Evolutionary conservation across 1,140 invertebrate genomes (phyloP), one percentile per base, ranked within the genome.

Genomic region (Drosophila simulans): DNA sequence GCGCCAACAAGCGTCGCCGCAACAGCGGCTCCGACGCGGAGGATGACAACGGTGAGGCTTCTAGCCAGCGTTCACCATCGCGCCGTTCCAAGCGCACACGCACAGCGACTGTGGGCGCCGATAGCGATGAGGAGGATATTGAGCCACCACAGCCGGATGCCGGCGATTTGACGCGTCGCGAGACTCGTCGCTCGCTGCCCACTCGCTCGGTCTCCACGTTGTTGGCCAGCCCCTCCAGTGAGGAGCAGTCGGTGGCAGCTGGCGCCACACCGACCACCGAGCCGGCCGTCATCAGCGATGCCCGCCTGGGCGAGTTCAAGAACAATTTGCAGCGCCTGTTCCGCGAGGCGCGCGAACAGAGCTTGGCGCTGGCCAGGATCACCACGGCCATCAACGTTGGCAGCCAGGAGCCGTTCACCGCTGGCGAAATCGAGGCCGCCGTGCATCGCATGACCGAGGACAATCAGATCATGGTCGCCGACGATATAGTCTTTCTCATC

Each of bases 401-500:
- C 66, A 93, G 94, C 69, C 81, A 91, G 1, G 92, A 93, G 56
- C 91, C 94, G 4, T 98, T 97, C 91, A 93, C 93, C 3, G 80
- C 93, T 12, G 94, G 93, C 13, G 98, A 99, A 94, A 94, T 98
- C 5, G 92, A 94, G 42, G 94, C 95, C 0, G 97, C 97, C 1
- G 93, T 99, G 11, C 93, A 95, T 12, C 94, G 93, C 59, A 98
- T 99, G 97, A 96, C 95, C 17, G 95, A 97, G 42, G 97, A 96
- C 49, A 98, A 98, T 93, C 96, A 98, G 92, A 94, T 99, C 22
- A 98, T 99, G 97, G 93, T 97, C 59, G 95, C 97, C 0, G 97
- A 98, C 91, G 95, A 96, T 71, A 95, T 97, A 71, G 94, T 98
- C n/a, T 97, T 97, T 91, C 93, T 97, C 13, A 97, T 98, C 92